Conservation (phyloP, 2,797 vertebrate species). For the Cossypha polioptera region DNA sequence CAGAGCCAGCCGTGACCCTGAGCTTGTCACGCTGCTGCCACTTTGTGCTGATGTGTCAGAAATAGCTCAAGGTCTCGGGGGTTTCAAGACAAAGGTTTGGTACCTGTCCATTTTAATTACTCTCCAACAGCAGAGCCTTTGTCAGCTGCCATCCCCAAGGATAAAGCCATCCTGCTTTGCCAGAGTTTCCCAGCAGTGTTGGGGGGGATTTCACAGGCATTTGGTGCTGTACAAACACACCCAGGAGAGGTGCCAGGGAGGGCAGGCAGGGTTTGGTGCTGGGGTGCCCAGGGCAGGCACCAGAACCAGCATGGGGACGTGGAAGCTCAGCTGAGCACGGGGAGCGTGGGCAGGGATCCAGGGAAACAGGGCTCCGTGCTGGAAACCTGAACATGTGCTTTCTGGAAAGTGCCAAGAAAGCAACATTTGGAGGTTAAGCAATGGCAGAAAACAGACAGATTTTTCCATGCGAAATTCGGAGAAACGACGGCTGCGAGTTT, state of each 20-base stretch:
- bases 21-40: rapidly evolving
- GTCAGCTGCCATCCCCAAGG: background rate
- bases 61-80: background rate
- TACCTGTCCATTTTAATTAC: background rate
- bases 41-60: background rate
- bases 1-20: background rate
- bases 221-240: background rate
- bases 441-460: constrained; percentile 39
- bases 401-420: background rate
- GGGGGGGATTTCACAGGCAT: background rate
- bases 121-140: background rate
- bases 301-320: rapidly evolving
- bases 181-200: background rate
- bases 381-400: background rate
- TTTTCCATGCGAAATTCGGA: background rate
- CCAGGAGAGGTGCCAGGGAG: background rate
- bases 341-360: background rate
- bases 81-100: background rate
- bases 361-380: background rate
- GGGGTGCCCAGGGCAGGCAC: background rate
- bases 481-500: background rate
- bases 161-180: background rate
- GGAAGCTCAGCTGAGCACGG: rapidly evolving
- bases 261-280: background rate
- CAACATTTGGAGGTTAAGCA: constrained; percentile 42